Evolutionary conservation across 2,888 invertebrate species (phyloP).

Genomic region (Imbricaverruca yamaguchii): DNA sequence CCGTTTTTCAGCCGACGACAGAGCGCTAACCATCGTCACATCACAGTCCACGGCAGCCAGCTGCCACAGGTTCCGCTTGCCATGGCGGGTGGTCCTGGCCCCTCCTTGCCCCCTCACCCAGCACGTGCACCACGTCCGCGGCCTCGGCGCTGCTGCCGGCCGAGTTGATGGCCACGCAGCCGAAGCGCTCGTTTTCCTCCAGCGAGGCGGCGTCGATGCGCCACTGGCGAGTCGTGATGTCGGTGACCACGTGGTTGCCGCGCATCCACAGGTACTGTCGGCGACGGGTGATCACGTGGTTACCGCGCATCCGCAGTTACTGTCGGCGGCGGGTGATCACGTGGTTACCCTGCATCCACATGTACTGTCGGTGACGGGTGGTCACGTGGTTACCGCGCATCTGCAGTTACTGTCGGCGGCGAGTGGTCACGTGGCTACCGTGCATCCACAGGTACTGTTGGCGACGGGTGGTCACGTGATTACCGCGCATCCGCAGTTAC

Average conservation of each 20-base stretch:
- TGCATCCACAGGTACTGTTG: conserved; percentile 46
- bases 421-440: not conserved
- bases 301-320: conserved; percentile 71
- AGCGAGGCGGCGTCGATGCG: conserved; percentile 74
- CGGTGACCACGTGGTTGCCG: conserved; percentile 63
- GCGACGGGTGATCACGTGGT: not conserved
- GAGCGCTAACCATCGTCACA: conserved; percentile 51
- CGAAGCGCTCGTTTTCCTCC: conserved; percentile 79
- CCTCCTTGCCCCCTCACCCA: conserved; percentile 46
- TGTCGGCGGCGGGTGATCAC: not conserved
- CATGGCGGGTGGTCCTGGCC: too few relatives aligned
- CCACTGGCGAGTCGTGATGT: conserved; percentile 67
- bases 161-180: conserved; percentile 75
- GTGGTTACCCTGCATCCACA: conserved; percentile 36
- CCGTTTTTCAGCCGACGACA: too few relatives aligned
- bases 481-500: conserved; percentile 71
- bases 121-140: conserved; percentile 60
- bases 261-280: conserved; percentile 64
- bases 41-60: conserved; percentile 59
- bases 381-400: conserved; percentile 51
- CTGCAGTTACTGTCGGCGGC: conserved; percentile 56
- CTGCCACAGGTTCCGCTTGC: conserved; percentile 43
- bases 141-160: conserved; percentile 70
- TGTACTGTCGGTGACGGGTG: conserved; percentile 44
- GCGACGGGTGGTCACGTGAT: not conserved